Percentiles rank a stretch among this genome's conserved stretches.
phyloP scores from a whole-genome alignment of 2,888 invertebrate species.

The Caenorhabditis uteleia region DNA sequence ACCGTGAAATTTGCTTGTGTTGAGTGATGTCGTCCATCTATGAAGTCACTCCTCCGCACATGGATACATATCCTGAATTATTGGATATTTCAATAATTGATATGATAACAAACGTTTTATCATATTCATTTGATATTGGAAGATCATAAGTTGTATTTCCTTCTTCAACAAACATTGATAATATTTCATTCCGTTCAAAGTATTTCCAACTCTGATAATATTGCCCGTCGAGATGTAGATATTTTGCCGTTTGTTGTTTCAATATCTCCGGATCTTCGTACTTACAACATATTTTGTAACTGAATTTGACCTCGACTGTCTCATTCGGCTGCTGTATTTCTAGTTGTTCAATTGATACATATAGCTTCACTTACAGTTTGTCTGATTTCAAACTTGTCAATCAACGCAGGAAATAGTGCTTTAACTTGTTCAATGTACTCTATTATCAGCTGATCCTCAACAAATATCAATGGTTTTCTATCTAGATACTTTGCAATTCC shows the following conservation, averaged over 20 bases:
- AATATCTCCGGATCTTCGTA: constrained; percentile 13
- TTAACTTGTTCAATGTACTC: constrained; percentile 2
- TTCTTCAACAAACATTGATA: neutral
- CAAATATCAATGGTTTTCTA: constrained; percentile 17
- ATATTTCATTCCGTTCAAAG: constrained; percentile 11
- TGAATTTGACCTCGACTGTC: constrained; percentile 2
- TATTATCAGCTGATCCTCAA: constrained; percentile 12
- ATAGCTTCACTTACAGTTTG: constrained; percentile 3
- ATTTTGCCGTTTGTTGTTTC: neutral
- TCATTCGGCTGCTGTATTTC: neutral
- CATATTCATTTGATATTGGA: constrained; percentile 6
- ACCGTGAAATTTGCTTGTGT: constrained; percentile 9
- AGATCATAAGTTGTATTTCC: neutral
- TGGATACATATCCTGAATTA: constrained; percentile 26
- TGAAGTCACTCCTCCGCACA: constrained; percentile 20
- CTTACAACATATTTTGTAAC: constrained; percentile 14
- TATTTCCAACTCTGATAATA: constrained; percentile 34
- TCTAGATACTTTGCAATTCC: constrained; percentile 18
- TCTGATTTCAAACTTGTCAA: constrained; percentile 13
- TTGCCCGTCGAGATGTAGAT: constrained; percentile 15
- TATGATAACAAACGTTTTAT: constrained; percentile 3
- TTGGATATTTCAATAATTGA: neutral
- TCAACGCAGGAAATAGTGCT: constrained; percentile 15
- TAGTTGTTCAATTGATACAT: neutral
- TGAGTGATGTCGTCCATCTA: constrained; percentile 27